These are phyloP conservation scores for Echinops telfairi DNA, from an alignment of 2,113 vertebrate genomes.

Conservation along the genomic window DNA sequence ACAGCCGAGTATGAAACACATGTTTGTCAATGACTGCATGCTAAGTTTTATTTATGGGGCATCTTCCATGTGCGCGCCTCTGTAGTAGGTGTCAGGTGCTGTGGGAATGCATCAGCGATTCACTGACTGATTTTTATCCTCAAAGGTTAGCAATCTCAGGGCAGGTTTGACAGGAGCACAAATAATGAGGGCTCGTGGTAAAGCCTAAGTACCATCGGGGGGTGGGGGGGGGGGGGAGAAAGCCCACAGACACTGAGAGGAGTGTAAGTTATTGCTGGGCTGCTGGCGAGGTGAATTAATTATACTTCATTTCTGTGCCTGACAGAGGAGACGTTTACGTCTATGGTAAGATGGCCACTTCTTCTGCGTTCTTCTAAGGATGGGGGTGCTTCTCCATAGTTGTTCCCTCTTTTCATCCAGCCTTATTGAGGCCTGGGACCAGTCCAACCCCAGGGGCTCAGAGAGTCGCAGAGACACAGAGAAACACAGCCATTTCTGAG, in stretches of 20 bases:
- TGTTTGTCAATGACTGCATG: background rate
- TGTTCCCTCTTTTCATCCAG: rapidly evolving
- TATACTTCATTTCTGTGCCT: slow-evolving; percentile 70
- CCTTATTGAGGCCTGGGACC: background rate
- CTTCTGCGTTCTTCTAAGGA: background rate
- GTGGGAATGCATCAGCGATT: slow-evolving; percentile 23
- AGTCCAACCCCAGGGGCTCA: background rate
- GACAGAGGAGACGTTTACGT: background rate
- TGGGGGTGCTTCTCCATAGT: background rate
- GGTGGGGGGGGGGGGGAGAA: slow-evolving; percentile 55
- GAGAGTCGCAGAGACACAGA: background rate
- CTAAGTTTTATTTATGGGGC: background rate
- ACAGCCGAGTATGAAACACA: background rate
- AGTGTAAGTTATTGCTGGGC: slow-evolving; percentile 64
- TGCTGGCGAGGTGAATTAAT: slow-evolving; percentile 67
- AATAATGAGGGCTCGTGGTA: slow-evolving; percentile 61
- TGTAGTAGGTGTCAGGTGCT: background rate
- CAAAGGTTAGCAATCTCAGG: slow-evolving; percentile 38
- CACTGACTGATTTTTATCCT: slow-evolving; percentile 50
- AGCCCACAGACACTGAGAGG: slow-evolving; percentile 66
- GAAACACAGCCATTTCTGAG: background rate
- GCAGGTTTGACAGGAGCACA: slow-evolving; percentile 62
- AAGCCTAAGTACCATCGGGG: background rate
- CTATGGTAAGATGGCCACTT: background rate
- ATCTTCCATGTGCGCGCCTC: background rate